Evolutionary conservation across 1,140 invertebrate species (phyloP), one percentile per base, ranked within the genome.

Genomic region (Dufourea novaeangliae): DNA sequence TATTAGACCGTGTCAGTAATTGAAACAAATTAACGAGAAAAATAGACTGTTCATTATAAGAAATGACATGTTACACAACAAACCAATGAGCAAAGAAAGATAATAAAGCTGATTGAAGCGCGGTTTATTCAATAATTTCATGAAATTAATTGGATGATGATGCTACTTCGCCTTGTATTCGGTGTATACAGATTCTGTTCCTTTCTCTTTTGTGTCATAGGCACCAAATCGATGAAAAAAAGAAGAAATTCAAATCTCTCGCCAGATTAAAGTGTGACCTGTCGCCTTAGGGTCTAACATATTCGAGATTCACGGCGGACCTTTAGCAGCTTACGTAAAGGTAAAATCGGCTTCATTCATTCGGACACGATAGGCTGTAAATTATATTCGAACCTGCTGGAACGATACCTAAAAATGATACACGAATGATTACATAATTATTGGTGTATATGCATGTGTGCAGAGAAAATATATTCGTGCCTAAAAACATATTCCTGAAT

Each of bases 261-360:
- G 14, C 62, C 25, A 8, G 50, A 37, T 25, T 56, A 34, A 50
- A 32, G 46, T 34, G 64, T 50, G 20, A 34, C 17, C 25, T 20
- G 14, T 32, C 12, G 64, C 73, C 73, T 39, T 2, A 12, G 54
- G 73, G 39, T 5, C 54, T 22, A 22, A 37, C 52, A 61, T 39
- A 39, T 68, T 11, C 52, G 62, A 34, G 39, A 6, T 57, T 64
- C 46, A 50, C 44, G 5, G 1, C 12, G 44, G 44, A 50, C 44
- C 27, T 52, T 32, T 14, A 25, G 22, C 27, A 17, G 25, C 34
- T 78, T 78, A 59, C 75, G 75, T 56, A 77, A 77, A 71, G 41
- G 67, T 68, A 63, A 72, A 41, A 78, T 63, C 75, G 75, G 27
- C 37, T 54, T 63, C 52, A 78, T 72, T 72, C 37, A 78, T 25